These are phyloP conservation scores for Conus canariensis DNA, from an alignment of 2,888 invertebrate species.

Conservation along the genomic window DNA sequence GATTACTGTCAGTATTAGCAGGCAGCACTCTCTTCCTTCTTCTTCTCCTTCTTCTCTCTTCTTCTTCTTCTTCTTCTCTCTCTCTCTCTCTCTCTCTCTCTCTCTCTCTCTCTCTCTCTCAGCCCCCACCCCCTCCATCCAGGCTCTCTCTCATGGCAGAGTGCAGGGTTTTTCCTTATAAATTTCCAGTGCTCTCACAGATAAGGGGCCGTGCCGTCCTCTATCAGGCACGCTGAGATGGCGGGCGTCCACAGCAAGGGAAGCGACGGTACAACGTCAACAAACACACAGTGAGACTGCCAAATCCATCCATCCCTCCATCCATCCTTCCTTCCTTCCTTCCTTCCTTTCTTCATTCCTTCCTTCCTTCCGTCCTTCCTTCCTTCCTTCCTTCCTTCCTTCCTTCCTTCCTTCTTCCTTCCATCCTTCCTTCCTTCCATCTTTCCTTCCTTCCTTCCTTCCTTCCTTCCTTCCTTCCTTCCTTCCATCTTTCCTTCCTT, in stretches of 20 bases:
- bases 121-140: too few relatives aligned
- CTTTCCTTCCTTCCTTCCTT: neutral
- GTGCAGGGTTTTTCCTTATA: too few relatives aligned
- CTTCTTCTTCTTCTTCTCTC: too few relatives aligned
- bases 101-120: too few relatives aligned
- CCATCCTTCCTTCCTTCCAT: neutral
- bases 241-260: too few relatives aligned
- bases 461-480: neutral
- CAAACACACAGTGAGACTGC: too few relatives aligned
- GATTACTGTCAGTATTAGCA: neutral
- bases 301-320: neutral
- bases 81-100: too few relatives aligned
- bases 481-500: neutral
- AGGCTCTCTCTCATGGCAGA: too few relatives aligned
- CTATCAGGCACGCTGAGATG: too few relatives aligned
- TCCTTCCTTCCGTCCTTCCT: neutral
- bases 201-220: too few relatives aligned
- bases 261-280: too few relatives aligned
- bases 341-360: neutral
- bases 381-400: neutral
- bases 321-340: neutral
- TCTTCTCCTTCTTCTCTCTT: neutral
- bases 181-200: too few relatives aligned
- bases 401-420: neutral
- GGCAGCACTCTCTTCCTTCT: neutral